A percentile compares a stretch with the other conserved stretches of the same genome.
Evolutionary conservation across 2,797 vertebrate genomes (phyloP).

Genomic region (Luscinia megarhynchos): DNA sequence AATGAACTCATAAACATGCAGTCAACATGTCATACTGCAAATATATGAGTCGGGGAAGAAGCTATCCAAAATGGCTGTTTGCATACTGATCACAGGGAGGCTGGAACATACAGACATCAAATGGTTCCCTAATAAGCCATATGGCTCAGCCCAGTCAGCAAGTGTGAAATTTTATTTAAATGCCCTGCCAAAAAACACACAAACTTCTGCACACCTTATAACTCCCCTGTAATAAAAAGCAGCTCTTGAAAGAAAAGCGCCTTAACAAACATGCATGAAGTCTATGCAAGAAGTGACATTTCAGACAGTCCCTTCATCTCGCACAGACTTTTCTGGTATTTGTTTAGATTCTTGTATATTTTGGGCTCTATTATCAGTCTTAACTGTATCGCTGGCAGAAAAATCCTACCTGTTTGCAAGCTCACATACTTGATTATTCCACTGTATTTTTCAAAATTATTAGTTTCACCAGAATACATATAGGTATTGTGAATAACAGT

Average conservation of each 20-base stretch:
- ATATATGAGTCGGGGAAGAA: not conserved
- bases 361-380: not conserved
- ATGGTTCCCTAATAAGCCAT: not conserved
- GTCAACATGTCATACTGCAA: not conserved
- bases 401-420: not conserved
- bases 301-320: not conserved
- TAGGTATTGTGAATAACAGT: not conserved
- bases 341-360: not conserved
- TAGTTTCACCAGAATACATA: not conserved
- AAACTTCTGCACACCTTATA: not conserved
- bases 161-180: constrained; percentile 8
- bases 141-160: not conserved
- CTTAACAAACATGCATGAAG: not conserved
- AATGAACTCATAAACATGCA: not conserved
- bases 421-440: not conserved
- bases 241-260: not conserved
- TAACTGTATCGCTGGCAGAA: not conserved
- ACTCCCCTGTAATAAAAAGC: not conserved
- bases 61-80: not conserved
- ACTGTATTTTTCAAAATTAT: not conserved
- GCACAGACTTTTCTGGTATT: not conserved
- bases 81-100: not conserved
- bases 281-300: not conserved
- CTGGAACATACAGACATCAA: not conserved
- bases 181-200: not conserved